A percentile compares a stretch with the other conserved stretches of the same genome.
phyloP scores from a whole-genome alignment of 2,797 vertebrate genomes.

The Chrysolophus pictus region DNA sequence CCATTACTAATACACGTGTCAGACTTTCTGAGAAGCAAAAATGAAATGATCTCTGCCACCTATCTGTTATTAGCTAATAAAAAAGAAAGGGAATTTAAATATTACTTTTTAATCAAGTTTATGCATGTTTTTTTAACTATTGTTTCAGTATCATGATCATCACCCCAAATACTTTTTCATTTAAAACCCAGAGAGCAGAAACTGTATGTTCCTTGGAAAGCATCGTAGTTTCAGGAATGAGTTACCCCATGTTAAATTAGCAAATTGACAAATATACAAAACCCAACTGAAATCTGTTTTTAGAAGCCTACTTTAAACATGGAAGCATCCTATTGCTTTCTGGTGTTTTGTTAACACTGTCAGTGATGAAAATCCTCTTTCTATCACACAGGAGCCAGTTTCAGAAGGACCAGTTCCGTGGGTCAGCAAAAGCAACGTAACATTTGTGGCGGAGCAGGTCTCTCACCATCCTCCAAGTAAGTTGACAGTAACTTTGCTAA shows the following conservation, averaged over 20 bases:
- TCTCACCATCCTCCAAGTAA: slow-evolving; percentile 99
- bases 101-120: not conserved
- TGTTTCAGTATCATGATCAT: not conserved
- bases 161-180: not conserved
- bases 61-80: not conserved
- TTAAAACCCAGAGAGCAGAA: not conserved
- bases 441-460: slow-evolving; percentile 98
- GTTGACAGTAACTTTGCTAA: slow-evolving; percentile 60
- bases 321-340: not conserved
- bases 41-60: not conserved
- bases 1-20: not conserved
- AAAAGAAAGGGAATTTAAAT: not conserved
- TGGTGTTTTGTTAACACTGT: not conserved
- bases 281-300: not conserved
- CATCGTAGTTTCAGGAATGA: not conserved
- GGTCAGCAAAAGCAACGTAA: slow-evolving; percentile 90
- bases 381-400: slow-evolving; percentile 84
- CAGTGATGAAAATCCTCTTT: not conserved
- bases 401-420: slow-evolving; percentile 93
- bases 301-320: not conserved
- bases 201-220: not conserved
- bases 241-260: not conserved
- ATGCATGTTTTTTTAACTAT: not conserved
- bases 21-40: not conserved
- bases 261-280: not conserved